Evolutionary conservation across 2,888 invertebrate genomes (phyloP), one percentile per base, ranked within the genome.

Genomic region (Julus scandinavius): DNA sequence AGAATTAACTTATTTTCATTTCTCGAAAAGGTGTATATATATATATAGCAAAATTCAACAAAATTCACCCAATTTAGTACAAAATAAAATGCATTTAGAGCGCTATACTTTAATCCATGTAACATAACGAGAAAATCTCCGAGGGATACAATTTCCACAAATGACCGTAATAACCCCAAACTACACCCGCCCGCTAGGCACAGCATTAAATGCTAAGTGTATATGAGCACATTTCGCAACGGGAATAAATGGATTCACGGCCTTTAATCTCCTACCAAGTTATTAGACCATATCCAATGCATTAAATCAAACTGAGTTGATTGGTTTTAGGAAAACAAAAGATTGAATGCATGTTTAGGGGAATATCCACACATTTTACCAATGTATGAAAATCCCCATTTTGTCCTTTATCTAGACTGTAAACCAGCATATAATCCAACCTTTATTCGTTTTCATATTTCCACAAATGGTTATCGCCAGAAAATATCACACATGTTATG

Each of bases 201-300:
- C 63, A 20, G 20, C 63, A 63, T 63, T 63, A 63, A 63, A 20
- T 63, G 63, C 6, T 63, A n/a, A 63, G 63, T 63, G 63, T 63
- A 20, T 3, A 63, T 63, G 4, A 20, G 63, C n/a, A 17, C 63
- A 63, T 63, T 63, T 63, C 63, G 20, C 63, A 20, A 63, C 63
- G 20, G 63, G 63, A 20, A 63, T 63, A 63, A 63, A 63, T 63
- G 63, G 63, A 20, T 58, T 58, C 58, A 17, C 17, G 15, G 58
- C 58, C 17, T 58, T 58, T 58, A 58, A 58, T 58, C 58, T 17
- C 15, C 58, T 13, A 58, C 58, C 17, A 58, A 58, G 17, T 58
- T 58, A 58, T 58, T 17, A 58, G 58, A 58, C 58, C 58, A 58
- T 58, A 58, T 13, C 58, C 58, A 58, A 58, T 58, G 58, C 58